phyloP scores from a whole-genome alignment of 1,140 invertebrate species.

The Globodera ellingtonae region DNA sequence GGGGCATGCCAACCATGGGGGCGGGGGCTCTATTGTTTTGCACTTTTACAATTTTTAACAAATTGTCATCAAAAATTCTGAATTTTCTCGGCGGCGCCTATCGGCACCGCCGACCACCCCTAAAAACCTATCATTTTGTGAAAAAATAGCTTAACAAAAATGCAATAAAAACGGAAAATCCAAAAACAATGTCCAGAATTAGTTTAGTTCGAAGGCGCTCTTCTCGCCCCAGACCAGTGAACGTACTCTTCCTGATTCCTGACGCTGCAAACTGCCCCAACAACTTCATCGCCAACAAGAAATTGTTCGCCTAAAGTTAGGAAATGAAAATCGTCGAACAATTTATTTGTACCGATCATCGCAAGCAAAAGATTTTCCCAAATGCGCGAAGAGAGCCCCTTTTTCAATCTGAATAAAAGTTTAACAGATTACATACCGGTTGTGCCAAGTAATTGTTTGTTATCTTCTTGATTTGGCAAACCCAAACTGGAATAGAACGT shows the following conservation, averaged over 20 bases:
- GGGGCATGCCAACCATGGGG: no score
- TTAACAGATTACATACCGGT: background rate
- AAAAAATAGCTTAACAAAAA: no score
- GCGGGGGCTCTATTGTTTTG: no score
- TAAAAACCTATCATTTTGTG: no score
- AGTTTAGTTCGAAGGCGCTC: background rate
- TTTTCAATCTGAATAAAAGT: slow-evolving; percentile 72
- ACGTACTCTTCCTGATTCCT: slow-evolving; percentile 84
- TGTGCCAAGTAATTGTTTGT: background rate
- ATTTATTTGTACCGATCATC: slow-evolving; percentile 72
- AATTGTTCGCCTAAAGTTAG: slow-evolving; percentile 83
- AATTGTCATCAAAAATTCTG: no score
- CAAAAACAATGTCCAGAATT: background rate
- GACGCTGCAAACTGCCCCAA: slow-evolving; percentile 92
- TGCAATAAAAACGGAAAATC: background rate
- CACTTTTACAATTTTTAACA: no score
- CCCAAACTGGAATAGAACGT: background rate
- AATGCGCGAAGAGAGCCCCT: slow-evolving; percentile 88
- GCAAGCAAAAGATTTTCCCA: slow-evolving; percentile 98
- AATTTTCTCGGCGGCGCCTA: no score
- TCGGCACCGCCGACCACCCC: no score
- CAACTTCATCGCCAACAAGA: slow-evolving; percentile 97
- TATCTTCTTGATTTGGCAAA: background rate
- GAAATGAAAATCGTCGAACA: background rate
- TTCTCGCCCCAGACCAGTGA: background rate